phyloP scores from a whole-genome alignment of 2,888 invertebrate species.

The Electrophaes corylata region DNA sequence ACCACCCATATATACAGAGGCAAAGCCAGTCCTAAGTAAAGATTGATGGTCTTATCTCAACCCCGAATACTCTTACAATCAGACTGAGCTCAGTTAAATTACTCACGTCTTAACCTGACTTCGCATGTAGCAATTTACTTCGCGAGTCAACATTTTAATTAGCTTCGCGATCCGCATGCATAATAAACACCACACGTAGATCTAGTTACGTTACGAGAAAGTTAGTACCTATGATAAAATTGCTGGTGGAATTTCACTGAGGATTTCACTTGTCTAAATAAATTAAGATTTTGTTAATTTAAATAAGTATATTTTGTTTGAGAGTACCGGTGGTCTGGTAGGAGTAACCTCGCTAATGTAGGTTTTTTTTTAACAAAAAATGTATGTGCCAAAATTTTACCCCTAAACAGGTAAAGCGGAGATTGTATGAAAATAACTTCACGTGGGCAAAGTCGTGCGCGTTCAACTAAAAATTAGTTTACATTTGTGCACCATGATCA shows the following conservation, averaged over 20 bases:
- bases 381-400: too few species aligned
- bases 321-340: too few species aligned
- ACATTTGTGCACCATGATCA: too few species aligned
- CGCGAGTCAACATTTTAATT: conserved; percentile 33
- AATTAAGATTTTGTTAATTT: background rate
- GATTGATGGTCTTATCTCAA: conserved; percentile 8
- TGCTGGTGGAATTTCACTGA: conserved; percentile 26
- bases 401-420: too few species aligned
- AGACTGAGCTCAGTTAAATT: conserved; percentile 14
- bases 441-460: too few species aligned
- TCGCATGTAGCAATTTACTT: conserved; percentile 27
- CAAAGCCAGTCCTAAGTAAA: background rate
- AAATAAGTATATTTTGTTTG: too few species aligned
- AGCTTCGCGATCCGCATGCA: conserved; percentile 26
- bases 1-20: background rate
- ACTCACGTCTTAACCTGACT: conserved; percentile 27
- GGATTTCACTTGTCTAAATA: conserved; percentile 13
- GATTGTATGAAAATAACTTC: too few species aligned
- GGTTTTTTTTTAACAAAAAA: too few species aligned
- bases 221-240: conserved; percentile 28
- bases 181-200: conserved; percentile 24
- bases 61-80: conserved; percentile 2
- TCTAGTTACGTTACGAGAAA: conserved; percentile 34
- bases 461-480: too few species aligned
- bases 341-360: too few species aligned